Base-by-base conservation (phyloP, 2,113 vertebrate genomes). In the Zosterops japonicus region DNA sequence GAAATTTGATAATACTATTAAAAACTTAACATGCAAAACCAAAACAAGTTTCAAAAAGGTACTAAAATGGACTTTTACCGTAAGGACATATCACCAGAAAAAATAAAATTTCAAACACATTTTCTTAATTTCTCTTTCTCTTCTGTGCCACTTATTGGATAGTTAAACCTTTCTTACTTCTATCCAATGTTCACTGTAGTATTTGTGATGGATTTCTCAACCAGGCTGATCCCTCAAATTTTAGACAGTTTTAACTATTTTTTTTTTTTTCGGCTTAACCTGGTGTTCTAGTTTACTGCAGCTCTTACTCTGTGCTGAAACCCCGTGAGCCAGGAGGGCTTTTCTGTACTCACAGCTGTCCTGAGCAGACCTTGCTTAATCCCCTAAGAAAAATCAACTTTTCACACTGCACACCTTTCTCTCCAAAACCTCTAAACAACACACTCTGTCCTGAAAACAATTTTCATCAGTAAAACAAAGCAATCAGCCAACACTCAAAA, bases 291-390 rank as follows among this genome's bases (percentile, higher is more conserved):
- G 33, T 80, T 72, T 27, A 41, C 24, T 59, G 63, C 76, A 68
- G 53, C 68, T 71, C 35, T 50, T 63, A 9, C 28, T 41, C 42
- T 64, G 61, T 36, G 41, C 39, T 55, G 49, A 89, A 59, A 44
- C 12, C 14, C 12, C 2, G 0, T 0, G 19, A 44, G 12, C 53
- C 39, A 14, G 33, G 11, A 80, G 17, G 12, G 19, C 22, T 76
- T 71, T n/a, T 59, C 5, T 68, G 4, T 59, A 33, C 21, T 71
- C n/a, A 7, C 24, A 18, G 9, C 56, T 49, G 53, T 12, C 42
- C n/a, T 61, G 3, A 20, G 76, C 52, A 77, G 68, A 44, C 0
- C 0, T 60, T 39, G 11, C 15, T n/a, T 52, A 21, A 82, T 18
- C 24, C 31, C 16, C 31, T 39, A 47, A 28, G 53, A 55, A 82